Conservation (phyloP, 2,888 invertebrate genomes). For the Drosophila diplacantha region DNA sequence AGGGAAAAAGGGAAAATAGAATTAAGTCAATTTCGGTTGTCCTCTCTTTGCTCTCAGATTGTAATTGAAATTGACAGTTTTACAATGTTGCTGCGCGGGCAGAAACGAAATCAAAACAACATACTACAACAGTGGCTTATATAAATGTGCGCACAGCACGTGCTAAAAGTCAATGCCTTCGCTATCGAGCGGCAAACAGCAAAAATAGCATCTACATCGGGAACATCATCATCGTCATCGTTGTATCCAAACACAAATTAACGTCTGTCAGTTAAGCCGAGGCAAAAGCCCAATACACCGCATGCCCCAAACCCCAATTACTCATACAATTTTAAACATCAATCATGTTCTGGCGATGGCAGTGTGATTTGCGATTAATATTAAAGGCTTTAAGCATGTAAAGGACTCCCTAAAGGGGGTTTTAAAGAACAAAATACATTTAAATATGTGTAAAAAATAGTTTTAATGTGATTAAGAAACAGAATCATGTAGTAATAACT, state of each 20-base stretch:
- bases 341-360: conserved; percentile 15
- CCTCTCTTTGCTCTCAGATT: conserved; percentile 33
- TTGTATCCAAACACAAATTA: conserved; percentile 46
- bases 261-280: conserved; percentile 32
- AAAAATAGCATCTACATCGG: conserved; percentile 13
- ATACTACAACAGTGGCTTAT: conserved; percentile 44
- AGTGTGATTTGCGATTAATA: conserved; percentile 9
- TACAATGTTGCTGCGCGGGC: conserved; percentile 22
- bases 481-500: not conserved
- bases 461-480: not conserved
- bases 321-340: conserved; percentile 18
- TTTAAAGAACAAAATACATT: not conserved
- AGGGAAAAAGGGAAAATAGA: conserved; percentile 1
- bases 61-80: conserved; percentile 61
- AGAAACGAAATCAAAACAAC: conserved; percentile 58
- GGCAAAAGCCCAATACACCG: conserved; percentile 14
- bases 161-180: conserved; percentile 60
- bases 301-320: conserved; percentile 11
- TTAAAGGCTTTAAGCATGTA: not conserved
- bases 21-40: conserved; percentile 26
- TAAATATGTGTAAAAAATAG: not conserved
- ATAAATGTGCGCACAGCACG: conserved; percentile 51
- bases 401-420: not conserved
- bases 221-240: conserved; percentile 8
- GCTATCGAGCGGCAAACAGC: conserved; percentile 10